These are phyloP conservation scores for Elysia crispata DNA, from an alignment of 2,888 invertebrate genomes.

Conservation along the genomic window DNA sequence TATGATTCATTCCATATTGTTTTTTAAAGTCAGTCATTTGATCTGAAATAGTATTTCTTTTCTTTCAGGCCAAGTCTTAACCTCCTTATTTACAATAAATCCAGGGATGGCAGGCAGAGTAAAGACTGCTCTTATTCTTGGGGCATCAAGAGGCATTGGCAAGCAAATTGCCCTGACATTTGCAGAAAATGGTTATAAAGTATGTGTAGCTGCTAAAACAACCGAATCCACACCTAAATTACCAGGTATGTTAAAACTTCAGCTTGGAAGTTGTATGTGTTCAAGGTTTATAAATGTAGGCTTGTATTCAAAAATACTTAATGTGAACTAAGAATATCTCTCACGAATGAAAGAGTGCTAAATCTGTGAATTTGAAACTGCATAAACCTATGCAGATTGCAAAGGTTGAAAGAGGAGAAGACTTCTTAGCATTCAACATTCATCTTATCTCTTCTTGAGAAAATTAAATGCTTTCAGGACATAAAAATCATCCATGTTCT, in stretches of 20 bases:
- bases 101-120: conserved; percentile 4
- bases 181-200: conserved; percentile 57
- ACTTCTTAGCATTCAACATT: background rate
- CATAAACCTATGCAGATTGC: too few species aligned
- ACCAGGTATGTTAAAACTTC: too few species aligned
- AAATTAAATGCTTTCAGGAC: too few species aligned
- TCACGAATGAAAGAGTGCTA: too few species aligned
- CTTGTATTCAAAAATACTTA: background rate
- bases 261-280: too few species aligned
- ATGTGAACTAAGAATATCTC: background rate
- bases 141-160: conserved; percentile 70
- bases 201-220: conserved; percentile 69
- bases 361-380: too few species aligned
- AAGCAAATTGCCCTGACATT: conserved; percentile 58
- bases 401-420: too few species aligned
- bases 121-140: conserved; percentile 66
- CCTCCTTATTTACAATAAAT: too few species aligned
- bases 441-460: background rate
- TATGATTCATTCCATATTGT: too few species aligned
- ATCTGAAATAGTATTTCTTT: too few species aligned
- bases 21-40: too few species aligned
- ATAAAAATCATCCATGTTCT: background rate
- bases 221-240: conserved; percentile 54
- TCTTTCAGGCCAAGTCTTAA: too few species aligned
- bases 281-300: background rate